phyloP scores from a whole-genome alignment of 1,140 invertebrate genomes.

The Diprion similis region DNA sequence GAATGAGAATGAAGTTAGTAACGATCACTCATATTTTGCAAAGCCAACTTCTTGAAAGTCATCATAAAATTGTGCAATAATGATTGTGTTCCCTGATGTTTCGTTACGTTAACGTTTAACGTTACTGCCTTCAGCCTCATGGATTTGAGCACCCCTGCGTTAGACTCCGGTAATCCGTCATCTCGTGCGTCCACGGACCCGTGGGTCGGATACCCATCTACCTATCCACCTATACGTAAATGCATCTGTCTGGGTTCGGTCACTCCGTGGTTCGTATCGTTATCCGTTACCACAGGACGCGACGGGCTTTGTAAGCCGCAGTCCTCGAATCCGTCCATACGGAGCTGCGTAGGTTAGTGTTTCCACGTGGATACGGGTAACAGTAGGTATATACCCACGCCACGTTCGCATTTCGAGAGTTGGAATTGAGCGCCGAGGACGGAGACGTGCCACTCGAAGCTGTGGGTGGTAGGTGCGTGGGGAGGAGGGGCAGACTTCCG shows the following conservation, averaged over 20 bases:
- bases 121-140: not conserved
- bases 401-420: not conserved
- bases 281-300: not conserved
- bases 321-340: too few relatives aligned
- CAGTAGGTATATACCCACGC: too few relatives aligned
- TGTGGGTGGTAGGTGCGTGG: not conserved
- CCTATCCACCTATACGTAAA: not conserved
- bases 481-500: not conserved
- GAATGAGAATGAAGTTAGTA: too few relatives aligned
- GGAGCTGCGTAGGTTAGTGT: not conserved
- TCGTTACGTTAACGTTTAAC: too few relatives aligned
- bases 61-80: too few relatives aligned
- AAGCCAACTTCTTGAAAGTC: too few relatives aligned
- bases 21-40: too few relatives aligned
- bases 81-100: too few relatives aligned
- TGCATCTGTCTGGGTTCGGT: too few relatives aligned
- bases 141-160: not conserved
- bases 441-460: too few relatives aligned
- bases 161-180: not conserved
- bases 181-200: not conserved
- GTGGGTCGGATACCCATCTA: not conserved
- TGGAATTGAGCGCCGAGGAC: not conserved
- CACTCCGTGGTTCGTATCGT: not conserved
- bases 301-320: too few relatives aligned
- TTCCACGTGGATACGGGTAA: not conserved